Evolutionary conservation across 30 jellyfish, hydroid and myxozoan species (phyloP).

Genomic region (Turritopsis rubra): DNA sequence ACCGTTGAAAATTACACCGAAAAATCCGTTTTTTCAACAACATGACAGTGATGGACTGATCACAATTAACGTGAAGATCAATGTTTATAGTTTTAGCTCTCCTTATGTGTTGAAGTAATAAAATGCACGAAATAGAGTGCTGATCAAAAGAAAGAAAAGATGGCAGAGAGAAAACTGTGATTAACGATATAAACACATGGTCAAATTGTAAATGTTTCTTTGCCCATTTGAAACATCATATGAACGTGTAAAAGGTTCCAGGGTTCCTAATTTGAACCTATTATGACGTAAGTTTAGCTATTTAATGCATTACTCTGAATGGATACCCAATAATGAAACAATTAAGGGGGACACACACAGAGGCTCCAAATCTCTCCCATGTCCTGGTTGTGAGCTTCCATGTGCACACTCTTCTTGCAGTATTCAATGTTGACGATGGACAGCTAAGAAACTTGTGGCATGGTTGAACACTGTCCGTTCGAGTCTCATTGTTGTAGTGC

Average conservation of each 20-base stretch:
- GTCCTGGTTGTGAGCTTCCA: too few relatives aligned
- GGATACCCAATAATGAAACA: neutral
- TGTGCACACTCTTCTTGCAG: too few relatives aligned
- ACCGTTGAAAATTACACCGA: neutral
- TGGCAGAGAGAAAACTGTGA: neutral
- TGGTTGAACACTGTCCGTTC: too few relatives aligned
- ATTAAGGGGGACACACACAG: too few relatives aligned
- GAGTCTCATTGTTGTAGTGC: too few relatives aligned
- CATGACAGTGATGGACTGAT: neutral
- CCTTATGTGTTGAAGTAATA: neutral
- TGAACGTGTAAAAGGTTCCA: neutral
- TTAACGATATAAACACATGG: neutral
- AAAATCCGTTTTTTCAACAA: neutral
- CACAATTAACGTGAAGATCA: neutral
- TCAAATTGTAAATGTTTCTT: neutral
- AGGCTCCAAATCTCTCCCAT: too few relatives aligned
- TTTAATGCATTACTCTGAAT: neutral
- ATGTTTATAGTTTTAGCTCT: neutral
- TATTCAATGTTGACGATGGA: too few relatives aligned
- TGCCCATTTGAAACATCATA: neutral
- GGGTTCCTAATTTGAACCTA: neutral
- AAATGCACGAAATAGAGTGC: neutral
- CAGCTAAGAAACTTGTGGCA: too few relatives aligned
- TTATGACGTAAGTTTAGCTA: neutral
- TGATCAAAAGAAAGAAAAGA: neutral